A percentile compares a stretch with the other conserved stretches of the same genome.
Conservation (phyloP, 1,140 invertebrate genomes). For the Araneus ventricosus region DNA sequence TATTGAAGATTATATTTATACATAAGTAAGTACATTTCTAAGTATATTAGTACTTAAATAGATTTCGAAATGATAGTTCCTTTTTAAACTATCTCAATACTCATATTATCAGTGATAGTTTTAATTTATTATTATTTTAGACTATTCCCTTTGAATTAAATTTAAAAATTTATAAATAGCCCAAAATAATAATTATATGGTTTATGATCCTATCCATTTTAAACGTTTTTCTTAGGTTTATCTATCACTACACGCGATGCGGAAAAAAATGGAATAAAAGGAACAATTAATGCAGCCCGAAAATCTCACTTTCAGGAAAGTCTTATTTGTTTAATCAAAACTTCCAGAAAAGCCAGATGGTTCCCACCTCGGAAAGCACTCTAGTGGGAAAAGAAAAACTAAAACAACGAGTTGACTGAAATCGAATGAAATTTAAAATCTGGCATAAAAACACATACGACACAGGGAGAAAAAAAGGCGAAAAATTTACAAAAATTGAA, state of each 20-base stretch:
- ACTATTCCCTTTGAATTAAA: too few species aligned
- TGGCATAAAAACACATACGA: conserved; percentile 23
- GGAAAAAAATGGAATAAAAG: conserved; percentile 19
- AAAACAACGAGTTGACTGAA: background rate
- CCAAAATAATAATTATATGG: too few species aligned
- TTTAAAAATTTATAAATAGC: too few species aligned
- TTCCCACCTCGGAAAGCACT: background rate
- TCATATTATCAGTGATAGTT: too few species aligned
- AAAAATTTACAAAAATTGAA: conserved; percentile 68
- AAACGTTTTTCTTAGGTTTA: background rate
- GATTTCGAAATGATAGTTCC: too few species aligned
- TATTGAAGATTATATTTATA: too few species aligned
- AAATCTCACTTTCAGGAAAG: background rate
- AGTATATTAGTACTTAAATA: too few species aligned
- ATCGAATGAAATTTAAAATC: conserved; percentile 61
- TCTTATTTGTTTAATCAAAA: conserved; percentile 62
- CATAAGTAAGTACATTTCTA: too few species aligned
- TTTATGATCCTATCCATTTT: too few species aligned
- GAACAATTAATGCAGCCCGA: conserved; percentile 33
- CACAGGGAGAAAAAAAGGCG: background rate
- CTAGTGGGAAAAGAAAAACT: background rate
- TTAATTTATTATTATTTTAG: too few species aligned
- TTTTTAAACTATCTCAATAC: too few species aligned
- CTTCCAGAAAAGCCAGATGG: conserved; percentile 56
- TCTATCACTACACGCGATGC: background rate